Evolutionary conservation across 2,888 invertebrate species (phyloP).

Genomic region (Rhopalosiphum nymphaeae): DNA sequence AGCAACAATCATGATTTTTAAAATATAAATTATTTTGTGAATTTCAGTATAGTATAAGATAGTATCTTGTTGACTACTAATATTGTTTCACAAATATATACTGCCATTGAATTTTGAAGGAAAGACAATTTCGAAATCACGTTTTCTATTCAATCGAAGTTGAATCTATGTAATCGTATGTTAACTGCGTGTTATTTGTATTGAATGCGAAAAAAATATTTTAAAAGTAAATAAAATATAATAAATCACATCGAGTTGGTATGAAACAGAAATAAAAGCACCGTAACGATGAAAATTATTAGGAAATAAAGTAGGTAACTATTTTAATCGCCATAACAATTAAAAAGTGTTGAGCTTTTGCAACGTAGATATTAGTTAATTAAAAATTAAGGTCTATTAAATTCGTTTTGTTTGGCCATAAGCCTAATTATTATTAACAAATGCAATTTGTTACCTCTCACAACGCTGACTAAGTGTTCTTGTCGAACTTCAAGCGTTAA

Average conservation of each 20-base stretch:
- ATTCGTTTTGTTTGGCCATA: neutral
- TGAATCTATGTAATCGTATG: neutral
- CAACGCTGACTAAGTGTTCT: neutral
- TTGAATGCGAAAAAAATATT: neutral
- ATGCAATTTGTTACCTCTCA: neutral
- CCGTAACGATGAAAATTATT: neutral
- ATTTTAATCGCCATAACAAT: neutral
- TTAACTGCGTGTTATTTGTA: neutral
- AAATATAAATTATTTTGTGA: neutral
- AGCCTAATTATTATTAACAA: conserved; percentile 26
- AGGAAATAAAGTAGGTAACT: neutral
- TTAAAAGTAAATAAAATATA: neutral
- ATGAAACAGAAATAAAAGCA: neutral
- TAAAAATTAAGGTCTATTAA: neutral
- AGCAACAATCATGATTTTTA: neutral
- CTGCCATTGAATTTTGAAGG: neutral
- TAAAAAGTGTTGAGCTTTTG: neutral
- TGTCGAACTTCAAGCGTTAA: neutral
- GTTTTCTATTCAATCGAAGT: neutral
- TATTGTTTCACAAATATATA: neutral
- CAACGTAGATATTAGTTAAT: neutral
- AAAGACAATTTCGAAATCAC: neutral
- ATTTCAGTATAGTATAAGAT: neutral
- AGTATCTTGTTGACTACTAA: neutral
- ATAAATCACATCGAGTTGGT: neutral